These are phyloP conservation scores for Penelope pileata DNA, from an alignment of 2,113 vertebrate genomes.

Conservation along the genomic window DNA sequence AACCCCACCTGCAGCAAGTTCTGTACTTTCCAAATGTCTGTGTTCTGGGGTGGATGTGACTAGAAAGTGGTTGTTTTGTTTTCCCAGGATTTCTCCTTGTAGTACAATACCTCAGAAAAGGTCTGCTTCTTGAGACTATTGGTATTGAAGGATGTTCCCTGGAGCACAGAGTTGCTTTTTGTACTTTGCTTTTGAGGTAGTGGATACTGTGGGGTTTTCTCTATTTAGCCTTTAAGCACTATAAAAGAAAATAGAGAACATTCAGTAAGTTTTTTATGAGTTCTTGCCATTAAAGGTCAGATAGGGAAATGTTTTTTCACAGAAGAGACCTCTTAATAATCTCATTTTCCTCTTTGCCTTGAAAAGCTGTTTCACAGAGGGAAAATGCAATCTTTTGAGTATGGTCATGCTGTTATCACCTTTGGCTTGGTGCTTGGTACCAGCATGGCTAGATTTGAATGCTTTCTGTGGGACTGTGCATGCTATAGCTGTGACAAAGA, in stretches of 20 bases:
- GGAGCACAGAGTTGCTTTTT: neutral
- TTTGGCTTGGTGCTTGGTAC: neutral
- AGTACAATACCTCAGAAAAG: neutral
- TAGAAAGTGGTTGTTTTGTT: neutral
- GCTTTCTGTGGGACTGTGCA: neutral
- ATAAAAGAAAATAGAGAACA: neutral
- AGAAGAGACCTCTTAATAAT: neutral
- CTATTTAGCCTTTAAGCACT: neutral
- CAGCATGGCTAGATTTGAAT: neutral
- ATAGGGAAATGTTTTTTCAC: neutral
- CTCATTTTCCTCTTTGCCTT: neutral
- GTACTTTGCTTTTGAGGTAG: neutral
- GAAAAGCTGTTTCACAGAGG: neutral
- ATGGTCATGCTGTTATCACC: neutral
- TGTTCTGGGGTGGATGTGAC: neutral
- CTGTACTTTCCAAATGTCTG: neutral
- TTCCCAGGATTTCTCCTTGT: neutral
- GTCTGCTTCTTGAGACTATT: neutral
- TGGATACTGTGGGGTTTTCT: neutral
- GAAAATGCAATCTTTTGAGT: neutral
- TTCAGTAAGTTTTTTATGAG: neutral
- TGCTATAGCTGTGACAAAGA: neutral
- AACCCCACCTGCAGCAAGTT: neutral
- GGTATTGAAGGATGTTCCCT: neutral
- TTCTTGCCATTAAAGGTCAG: neutral